Conservation (phyloP, 2,113 vertebrate genomes). For the Microtus pennsylvanicus region DNA sequence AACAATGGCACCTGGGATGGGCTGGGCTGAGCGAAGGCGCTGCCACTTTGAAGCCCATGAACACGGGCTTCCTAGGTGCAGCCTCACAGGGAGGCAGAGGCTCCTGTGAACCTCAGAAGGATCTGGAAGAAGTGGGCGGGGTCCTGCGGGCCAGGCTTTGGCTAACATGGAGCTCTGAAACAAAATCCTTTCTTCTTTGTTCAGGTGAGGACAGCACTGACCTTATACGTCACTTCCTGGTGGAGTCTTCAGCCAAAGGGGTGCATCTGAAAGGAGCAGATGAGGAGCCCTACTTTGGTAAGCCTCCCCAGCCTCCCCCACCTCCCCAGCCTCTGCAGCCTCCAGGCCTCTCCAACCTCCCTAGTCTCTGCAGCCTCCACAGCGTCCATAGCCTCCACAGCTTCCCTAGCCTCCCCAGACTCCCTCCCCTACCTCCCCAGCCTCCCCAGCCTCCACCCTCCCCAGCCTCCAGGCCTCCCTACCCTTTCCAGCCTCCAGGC, state of each 20-base stretch:
- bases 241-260: conserved; percentile 94
- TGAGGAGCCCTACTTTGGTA: conserved; percentile 95
- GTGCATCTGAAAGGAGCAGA: conserved; percentile 93
- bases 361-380: too few species aligned
- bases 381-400: too few species aligned
- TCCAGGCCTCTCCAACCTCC: not conserved
- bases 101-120: rapidly evolving
- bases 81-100: not conserved
- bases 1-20: not conserved
- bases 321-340: rapidly evolving
- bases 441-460: too few species aligned
- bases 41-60: not conserved
- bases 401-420: too few species aligned
- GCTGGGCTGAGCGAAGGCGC: too few species aligned
- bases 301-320: conserved; percentile 65
- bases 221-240: conserved; percentile 92
- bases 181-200: rapidly evolving
- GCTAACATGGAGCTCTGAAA: rapidly evolving
- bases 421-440: too few species aligned
- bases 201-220: conserved; percentile 83
- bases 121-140: rapidly evolving
- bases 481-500: too few species aligned
- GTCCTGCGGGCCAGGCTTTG: not conserved
- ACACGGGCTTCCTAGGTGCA: not conserved
- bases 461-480: too few species aligned